Conservation (phyloP, 2,888 invertebrate species). For the Tinea trinotella region DNA sequence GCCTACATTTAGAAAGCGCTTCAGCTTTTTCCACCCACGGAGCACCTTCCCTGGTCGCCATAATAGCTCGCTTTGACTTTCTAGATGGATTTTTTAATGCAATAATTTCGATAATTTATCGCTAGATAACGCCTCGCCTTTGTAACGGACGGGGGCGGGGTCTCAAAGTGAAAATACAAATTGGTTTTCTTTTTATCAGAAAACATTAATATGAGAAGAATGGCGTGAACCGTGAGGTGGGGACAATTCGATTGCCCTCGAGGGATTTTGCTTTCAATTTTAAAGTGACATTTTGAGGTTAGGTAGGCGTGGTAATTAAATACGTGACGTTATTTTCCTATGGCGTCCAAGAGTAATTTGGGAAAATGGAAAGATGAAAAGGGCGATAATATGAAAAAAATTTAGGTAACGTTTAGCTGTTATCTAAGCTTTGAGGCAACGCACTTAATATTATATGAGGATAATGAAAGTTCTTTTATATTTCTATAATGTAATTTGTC, state of each 20-base stretch:
- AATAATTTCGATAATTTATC: slow-evolving; percentile 78
- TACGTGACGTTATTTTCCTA: slow-evolving; percentile 61
- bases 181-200: slow-evolving; percentile 64
- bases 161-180: slow-evolving; percentile 32
- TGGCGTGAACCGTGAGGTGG: slow-evolving; percentile 20
- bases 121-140: slow-evolving; percentile 63
- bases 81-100: slow-evolving; percentile 83
- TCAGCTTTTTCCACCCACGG: slow-evolving; percentile 21
- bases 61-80: slow-evolving; percentile 77
- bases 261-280: slow-evolving; percentile 49
- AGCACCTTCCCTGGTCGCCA: slow-evolving; percentile 32
- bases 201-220: slow-evolving; percentile 36
- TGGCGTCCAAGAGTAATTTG: slow-evolving; percentile 47
- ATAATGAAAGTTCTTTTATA: background rate
- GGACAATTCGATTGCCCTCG: slow-evolving; percentile 19
- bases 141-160: slow-evolving; percentile 41
- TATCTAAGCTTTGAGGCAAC: slow-evolving; percentile 6
- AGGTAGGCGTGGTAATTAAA: slow-evolving; percentile 55
- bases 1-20: slow-evolving; percentile 16
- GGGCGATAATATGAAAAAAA: slow-evolving; percentile 40
- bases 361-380: slow-evolving; percentile 45
- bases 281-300: slow-evolving; percentile 47
- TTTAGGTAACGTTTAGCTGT: slow-evolving; percentile 23
- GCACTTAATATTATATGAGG: slow-evolving; percentile 5
- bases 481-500: slow-evolving; percentile 34